Conservation (phyloP, 1,140 invertebrate species). For the Drosophila seguyi region DNA sequence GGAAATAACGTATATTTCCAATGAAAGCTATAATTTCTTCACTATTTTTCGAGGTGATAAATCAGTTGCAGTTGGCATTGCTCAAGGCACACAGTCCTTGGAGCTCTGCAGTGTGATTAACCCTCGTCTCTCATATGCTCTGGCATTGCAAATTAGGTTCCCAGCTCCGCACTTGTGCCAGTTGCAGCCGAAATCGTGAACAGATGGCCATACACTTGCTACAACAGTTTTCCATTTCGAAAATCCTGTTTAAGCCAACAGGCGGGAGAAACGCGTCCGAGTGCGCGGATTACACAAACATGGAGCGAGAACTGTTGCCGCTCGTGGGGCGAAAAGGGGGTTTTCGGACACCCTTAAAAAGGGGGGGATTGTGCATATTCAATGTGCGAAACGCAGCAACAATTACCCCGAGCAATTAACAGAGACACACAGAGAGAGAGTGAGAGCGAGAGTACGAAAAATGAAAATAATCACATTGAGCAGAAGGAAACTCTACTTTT, state of each 20-base stretch:
- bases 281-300: slow-evolving; percentile 74
- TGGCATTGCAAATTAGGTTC: slow-evolving; percentile 45
- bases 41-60: not conserved
- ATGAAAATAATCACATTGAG: slow-evolving; percentile 17
- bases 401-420: slow-evolving; percentile 72
- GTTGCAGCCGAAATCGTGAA: slow-evolving; percentile 10
- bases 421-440: slow-evolving; percentile 18
- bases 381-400: slow-evolving; percentile 50
- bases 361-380: slow-evolving; percentile 32
- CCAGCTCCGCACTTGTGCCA: slow-evolving; percentile 20
- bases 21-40: not conserved
- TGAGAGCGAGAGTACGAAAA: slow-evolving; percentile 17
- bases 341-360: not conserved
- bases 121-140: slow-evolving; percentile 4
- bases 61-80: not conserved
- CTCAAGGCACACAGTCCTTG: not conserved
- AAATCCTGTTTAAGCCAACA: slow-evolving; percentile 60
- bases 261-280: slow-evolving; percentile 48
- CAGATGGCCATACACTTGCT: slow-evolving; percentile 54
- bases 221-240: slow-evolving; percentile 75
- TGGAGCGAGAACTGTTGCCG: slow-evolving; percentile 27
- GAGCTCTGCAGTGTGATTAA: slow-evolving; percentile 27
- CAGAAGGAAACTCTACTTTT: not conserved
- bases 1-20: not conserved
- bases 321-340: not conserved